Evolutionary conservation across 2,888 invertebrate genomes (phyloP).

Genomic region (Copidosoma aretas): DNA sequence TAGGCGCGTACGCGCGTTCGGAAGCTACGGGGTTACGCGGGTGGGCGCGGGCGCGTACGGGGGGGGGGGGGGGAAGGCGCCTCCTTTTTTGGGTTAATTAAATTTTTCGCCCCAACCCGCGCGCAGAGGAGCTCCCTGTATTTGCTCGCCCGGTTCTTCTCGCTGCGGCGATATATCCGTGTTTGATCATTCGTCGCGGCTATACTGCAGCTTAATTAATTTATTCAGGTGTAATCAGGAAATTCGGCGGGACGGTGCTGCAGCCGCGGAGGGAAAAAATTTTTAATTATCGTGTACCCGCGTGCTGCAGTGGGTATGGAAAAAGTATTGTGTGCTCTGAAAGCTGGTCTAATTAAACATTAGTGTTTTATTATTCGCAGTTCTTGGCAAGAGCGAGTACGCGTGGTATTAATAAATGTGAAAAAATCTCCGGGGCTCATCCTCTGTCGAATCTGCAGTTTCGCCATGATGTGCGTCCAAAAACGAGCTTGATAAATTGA

Average conservation of each 20-base stretch:
- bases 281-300: background rate
- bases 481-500: too few relatives aligned
- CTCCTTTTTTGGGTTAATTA: constrained; percentile 34
- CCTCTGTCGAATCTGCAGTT: too few relatives aligned
- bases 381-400: too few relatives aligned
- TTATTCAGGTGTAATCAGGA: constrained; percentile 3
- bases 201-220: constrained; percentile 18
- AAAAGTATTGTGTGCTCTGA: background rate
- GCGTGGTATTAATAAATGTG: too few relatives aligned
- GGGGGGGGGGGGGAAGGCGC: constrained; percentile 1
- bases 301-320: background rate
- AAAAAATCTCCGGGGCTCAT: too few relatives aligned
- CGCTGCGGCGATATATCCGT: constrained; percentile 1
- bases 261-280: background rate
- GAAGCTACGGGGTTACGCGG: too few relatives aligned
- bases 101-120: constrained; percentile 20
- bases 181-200: constrained; percentile 14
- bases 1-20: background rate
- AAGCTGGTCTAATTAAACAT: background rate
- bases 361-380: too few relatives aligned
- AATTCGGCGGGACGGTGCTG: background rate
- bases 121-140: background rate
- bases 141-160: constrained; percentile 11
- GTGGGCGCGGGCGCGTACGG: background rate
- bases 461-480: too few relatives aligned